Conservation (phyloP, 2,797 vertebrate species). For the Gymnocypris eckloni region DNA sequence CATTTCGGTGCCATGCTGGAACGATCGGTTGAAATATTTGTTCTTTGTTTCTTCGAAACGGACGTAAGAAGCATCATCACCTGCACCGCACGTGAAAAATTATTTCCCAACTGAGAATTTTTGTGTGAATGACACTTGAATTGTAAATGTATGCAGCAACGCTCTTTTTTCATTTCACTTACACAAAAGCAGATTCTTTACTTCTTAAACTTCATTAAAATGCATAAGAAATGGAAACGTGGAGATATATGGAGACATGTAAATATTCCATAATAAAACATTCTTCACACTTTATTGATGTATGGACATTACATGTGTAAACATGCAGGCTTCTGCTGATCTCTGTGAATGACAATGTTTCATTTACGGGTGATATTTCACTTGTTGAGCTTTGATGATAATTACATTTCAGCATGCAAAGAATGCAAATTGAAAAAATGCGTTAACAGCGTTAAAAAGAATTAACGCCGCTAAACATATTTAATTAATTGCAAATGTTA, state of each 20-base stretch:
- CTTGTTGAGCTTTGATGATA: conserved; percentile 33
- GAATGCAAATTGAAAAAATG: conserved; percentile 47
- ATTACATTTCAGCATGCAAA: conserved; percentile 23
- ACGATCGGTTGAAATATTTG: too few relatives aligned
- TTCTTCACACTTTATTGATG: conserved; percentile 21
- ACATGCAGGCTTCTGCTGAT: not conserved
- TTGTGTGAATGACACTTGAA: conserved; percentile 15
- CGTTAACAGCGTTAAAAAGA: conserved; percentile 1
- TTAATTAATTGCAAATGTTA: conserved; percentile 27
- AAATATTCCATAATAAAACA: not conserved
- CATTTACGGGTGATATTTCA: conserved; percentile 24
- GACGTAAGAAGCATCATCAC: too few relatives aligned
- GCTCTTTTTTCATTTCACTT: not conserved
- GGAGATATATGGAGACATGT: conserved; percentile 2
- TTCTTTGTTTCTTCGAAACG: too few relatives aligned
- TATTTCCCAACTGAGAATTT: too few relatives aligned
- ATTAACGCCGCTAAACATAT: not conserved
- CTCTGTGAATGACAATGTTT: conserved; percentile 10
- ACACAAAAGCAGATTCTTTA: not conserved
- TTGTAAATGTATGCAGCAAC: conserved; percentile 23
- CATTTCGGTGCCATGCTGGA: too few relatives aligned
- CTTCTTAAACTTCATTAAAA: conserved; percentile 19
- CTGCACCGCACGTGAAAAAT: too few relatives aligned
- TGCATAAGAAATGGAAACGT: not conserved
- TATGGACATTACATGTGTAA: conserved; percentile 8